phyloP scores from a whole-genome alignment of 2,797 vertebrate genomes.

The Smutsia gigantea region DNA sequence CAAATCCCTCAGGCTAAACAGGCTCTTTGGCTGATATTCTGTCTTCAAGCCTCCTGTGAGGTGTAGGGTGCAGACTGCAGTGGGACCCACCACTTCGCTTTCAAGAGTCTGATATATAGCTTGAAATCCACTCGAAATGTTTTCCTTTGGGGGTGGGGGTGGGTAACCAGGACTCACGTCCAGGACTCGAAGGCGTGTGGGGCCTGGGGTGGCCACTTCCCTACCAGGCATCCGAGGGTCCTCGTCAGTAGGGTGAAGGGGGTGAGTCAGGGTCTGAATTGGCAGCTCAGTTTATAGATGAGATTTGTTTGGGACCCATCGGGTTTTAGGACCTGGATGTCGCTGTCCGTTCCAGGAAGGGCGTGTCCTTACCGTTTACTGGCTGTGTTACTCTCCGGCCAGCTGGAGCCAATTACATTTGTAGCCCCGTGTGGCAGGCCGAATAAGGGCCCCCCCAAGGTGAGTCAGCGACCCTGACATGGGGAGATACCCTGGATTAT shows the following conservation, averaged over 20 bases:
- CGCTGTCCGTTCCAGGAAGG: background rate
- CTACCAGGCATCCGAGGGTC: background rate
- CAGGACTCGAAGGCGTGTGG: background rate
- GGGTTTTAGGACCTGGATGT: rapidly evolving
- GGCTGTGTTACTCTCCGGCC: background rate
- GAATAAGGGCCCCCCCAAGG: background rate
- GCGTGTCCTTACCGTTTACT: background rate
- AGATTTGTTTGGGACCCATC: background rate
- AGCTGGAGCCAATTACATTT: background rate
- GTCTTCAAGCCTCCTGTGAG: background rate
- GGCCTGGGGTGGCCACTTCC: background rate
- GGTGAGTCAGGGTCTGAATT: background rate
- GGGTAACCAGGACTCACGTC: background rate
- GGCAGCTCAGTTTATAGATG: background rate
- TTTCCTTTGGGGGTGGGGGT: background rate
- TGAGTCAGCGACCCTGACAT: background rate
- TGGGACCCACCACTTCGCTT: background rate
- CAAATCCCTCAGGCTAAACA: background rate
- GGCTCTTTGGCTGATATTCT: rapidly evolving
- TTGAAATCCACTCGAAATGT: no score
- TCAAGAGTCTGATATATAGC: background rate
- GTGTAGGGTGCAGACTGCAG: background rate
- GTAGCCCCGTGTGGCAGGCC: background rate
- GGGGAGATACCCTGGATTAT: background rate
- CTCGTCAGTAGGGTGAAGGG: background rate